A percentile compares a stretch with the other conserved stretches of the same genome.
Conservation (phyloP, 2,797 vertebrate species). For the Menidia menidia region DNA sequence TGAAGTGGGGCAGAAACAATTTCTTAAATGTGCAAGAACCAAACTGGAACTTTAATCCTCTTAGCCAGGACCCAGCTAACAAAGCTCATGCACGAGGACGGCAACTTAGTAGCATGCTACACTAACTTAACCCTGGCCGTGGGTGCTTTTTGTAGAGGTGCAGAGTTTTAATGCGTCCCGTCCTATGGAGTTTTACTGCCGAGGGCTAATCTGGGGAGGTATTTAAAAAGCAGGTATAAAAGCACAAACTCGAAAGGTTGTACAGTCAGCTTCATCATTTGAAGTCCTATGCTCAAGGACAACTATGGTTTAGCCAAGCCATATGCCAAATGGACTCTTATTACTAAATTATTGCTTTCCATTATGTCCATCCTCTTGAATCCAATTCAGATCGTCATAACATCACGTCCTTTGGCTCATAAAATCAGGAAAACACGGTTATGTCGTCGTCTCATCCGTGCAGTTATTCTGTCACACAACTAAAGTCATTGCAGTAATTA, state of each 20-base stretch:
- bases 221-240: constrained; percentile 21
- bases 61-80: constrained; percentile 80
- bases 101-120: constrained; percentile 73
- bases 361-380: constrained; percentile 53
- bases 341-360: constrained; percentile 44
- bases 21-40: constrained; percentile 85
- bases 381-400: constrained; percentile 55
- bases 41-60: constrained; percentile 87
- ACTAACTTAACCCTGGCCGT: constrained; percentile 61
- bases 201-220: constrained; percentile 23
- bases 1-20: constrained; percentile 88
- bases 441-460: constrained; percentile 59
- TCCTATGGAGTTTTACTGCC: constrained; percentile 38
- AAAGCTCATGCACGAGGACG: constrained; percentile 76
- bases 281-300: constrained; percentile 55
- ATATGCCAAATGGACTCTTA: constrained; percentile 57
- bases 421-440: constrained; percentile 59
- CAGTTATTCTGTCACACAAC: constrained; percentile 71
- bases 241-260: constrained; percentile 30
- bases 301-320: constrained; percentile 39
- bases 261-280: constrained; percentile 35
- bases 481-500: constrained; percentile 74
- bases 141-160: constrained; percentile 57
- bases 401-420: constrained; percentile 64
- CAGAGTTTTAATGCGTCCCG: constrained; percentile 50